Base-by-base conservation (phyloP, 2,797 vertebrate genomes). In the Sebastes miniatus region DNA sequence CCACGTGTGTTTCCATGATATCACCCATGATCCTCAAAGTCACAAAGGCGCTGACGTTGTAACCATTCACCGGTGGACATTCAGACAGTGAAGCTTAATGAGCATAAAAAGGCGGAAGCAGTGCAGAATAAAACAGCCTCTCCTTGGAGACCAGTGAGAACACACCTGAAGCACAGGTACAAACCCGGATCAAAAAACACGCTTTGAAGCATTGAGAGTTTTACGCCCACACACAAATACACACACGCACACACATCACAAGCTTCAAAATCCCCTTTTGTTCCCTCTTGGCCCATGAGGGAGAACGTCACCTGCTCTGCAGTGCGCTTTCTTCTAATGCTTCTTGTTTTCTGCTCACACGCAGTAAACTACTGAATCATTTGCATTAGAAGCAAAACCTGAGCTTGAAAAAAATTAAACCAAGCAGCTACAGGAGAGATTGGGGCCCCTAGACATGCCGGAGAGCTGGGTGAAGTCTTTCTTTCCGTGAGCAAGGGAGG, bases 151-250 rank as follows among this genome's bases (percentile, higher is more conserved):
- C 73, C 27, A 56, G 43, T 86, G 69, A 73, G 87, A 83, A 88
- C 81, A 88, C 90, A 91, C 89, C 90, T 93, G 76, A 87, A 84
- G 76, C 77, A 50, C 87, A 92, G 88, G 91, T 86, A 91, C 85
- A 80, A 80, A 73, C 32, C 43, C 74, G 50, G 71, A 83, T 89
- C 81, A 80, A 75, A 90, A 58, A 79, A 76, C 54, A 36, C 1
- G 16, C 80, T 90, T 80, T 86, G 81, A 88, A 74, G 73, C 78
- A 47, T 24, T 56, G 59, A 83, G 25, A 59, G 50, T 62, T 77
- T 75, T 57, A 58, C 61, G 20, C 73, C 20, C 79, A 54, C 67
- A 43, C 43, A 64, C 72, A 80, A 79, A 73, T 78, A 79, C 39
- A 69, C 76, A 69, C 84, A 82, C 75, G 52, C 67, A 70, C 65